phyloP scores from a whole-genome alignment of 2,888 invertebrate species.

The Macrosoma leucophasiata region DNA sequence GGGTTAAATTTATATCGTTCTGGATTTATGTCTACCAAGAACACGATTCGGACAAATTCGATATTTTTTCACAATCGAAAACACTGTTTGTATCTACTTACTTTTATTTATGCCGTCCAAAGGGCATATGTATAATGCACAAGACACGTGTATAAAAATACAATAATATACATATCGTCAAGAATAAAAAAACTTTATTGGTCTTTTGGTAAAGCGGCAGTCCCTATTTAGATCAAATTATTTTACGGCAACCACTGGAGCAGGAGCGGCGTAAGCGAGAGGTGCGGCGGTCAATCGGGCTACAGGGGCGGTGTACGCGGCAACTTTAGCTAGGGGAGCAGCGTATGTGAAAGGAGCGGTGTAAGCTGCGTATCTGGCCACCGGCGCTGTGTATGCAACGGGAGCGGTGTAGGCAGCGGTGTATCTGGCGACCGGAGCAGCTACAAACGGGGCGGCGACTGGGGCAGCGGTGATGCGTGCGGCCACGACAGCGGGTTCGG shows the following conservation, averaged over 20 bases:
- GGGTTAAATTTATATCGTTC: no score
- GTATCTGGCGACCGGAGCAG: slow-evolving; percentile 34
- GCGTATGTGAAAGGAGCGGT: slow-evolving; percentile 33
- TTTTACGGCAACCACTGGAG: slow-evolving; percentile 47
- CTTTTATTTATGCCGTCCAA: no score
- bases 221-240: slow-evolving; percentile 11
- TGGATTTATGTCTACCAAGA: no score
- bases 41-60: no score
- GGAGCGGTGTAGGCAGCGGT: slow-evolving; percentile 38
- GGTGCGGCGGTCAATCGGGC: slow-evolving; percentile 32
- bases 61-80: no score
- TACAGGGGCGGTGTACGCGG: slow-evolving; percentile 25
- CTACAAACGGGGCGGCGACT: slow-evolving; percentile 27
- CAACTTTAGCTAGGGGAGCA: slow-evolving; percentile 36
- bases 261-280: slow-evolving; percentile 40
- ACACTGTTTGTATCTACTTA: no score
- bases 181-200: slow-evolving; percentile 39
- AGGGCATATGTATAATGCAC: no score
- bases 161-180: slow-evolving; percentile 10
- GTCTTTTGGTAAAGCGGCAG: slow-evolving; percentile 26
- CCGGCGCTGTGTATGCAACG: slow-evolving; percentile 37
- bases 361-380: slow-evolving; percentile 33
- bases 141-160: no score
- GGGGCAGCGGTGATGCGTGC: slow-evolving; percentile 37
- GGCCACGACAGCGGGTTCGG: slow-evolving; percentile 34